Evolutionary conservation across 2,113 vertebrate species (phyloP).

Genomic region (Butorides virescens): DNA sequence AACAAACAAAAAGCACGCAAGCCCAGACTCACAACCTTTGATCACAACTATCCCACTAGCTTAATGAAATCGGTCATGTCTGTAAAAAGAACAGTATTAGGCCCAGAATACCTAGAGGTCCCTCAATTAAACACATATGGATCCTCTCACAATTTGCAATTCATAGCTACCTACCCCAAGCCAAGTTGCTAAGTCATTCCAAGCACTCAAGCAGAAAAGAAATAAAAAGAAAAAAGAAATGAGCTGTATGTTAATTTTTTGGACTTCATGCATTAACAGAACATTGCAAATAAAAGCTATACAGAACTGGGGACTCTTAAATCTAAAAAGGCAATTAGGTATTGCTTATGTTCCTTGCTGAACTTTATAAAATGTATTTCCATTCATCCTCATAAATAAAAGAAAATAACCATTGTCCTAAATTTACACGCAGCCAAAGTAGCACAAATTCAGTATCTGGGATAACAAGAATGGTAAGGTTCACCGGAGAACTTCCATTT

Average conservation of each 20-base stretch:
- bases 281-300: neutral
- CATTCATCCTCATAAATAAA: neutral
- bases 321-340: neutral
- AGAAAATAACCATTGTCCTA: neutral
- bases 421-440: neutral
- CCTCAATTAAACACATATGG: neutral
- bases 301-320: neutral
- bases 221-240: neutral
- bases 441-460: neutral
- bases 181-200: constrained; percentile 41
- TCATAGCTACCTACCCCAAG: constrained; percentile 41
- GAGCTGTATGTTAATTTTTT: neutral
- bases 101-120: neutral
- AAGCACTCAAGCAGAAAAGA: constrained; percentile 26
- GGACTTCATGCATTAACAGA: neutral
- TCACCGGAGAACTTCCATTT: neutral
- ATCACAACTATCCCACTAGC: neutral
- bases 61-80: neutral
- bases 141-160: neutral
- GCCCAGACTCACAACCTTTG: neutral
- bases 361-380: neutral
- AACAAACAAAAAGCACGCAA: neutral
- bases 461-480: neutral
- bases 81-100: neutral
- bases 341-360: neutral